These are phyloP conservation scores for Gisinianus flammeolus DNA, from an alignment of 2,888 invertebrate genomes.

Conservation along the genomic window DNA sequence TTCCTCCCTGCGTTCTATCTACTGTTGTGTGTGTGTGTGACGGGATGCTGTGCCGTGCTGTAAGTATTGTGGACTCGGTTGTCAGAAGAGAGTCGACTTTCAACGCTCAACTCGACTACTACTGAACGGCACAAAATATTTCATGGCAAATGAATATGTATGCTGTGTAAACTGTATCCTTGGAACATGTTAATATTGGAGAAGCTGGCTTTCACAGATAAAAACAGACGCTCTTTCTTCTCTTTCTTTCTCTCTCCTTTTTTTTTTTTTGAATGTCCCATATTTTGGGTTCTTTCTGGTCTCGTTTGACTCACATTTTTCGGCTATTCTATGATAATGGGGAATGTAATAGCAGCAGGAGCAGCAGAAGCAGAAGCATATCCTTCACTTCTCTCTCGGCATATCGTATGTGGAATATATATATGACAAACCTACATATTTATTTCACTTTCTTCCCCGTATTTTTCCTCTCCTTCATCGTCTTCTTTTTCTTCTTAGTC, in stretches of 20 bases:
- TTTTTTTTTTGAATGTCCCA: background rate
- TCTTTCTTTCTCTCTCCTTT: background rate
- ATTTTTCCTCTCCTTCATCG: too few species aligned
- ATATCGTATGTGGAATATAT: too few species aligned
- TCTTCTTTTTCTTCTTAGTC: too few species aligned
- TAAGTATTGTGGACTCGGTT: too few species aligned
- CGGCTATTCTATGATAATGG: too few species aligned
- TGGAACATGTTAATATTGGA: background rate
- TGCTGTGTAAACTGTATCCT: background rate
- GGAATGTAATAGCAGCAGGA: too few species aligned
- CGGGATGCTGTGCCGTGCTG: background rate
- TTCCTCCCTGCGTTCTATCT: background rate
- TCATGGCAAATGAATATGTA: conserved; percentile 19
- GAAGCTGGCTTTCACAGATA: background rate
- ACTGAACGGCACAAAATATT: background rate
- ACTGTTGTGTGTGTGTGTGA: background rate
- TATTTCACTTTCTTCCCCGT: too few species aligned
- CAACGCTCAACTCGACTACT: background rate
- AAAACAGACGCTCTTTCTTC: background rate
- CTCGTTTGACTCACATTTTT: background rate
- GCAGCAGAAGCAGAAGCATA: too few species aligned
- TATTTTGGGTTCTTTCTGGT: background rate
- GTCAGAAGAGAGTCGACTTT: background rate
- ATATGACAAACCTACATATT: too few species aligned
- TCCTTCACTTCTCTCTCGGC: too few species aligned